Conservation (phyloP, 2,888 invertebrate species). For the Polyommatus icarus region DNA sequence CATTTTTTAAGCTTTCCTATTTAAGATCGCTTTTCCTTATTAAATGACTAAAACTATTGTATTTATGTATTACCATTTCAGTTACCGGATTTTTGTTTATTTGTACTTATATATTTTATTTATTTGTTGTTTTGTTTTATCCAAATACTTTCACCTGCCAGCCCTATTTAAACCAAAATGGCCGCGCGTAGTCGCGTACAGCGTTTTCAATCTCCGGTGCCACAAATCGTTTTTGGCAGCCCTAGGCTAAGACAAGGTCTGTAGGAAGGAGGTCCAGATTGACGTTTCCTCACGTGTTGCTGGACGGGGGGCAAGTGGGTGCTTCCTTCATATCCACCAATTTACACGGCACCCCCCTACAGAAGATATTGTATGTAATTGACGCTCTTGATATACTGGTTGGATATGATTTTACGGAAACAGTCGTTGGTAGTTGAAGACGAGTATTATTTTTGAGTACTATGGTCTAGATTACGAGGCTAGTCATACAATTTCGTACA, state of each 20-base stretch:
- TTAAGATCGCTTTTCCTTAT: too few relatives aligned
- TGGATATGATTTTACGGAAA: constrained; percentile 11
- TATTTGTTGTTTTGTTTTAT: too few relatives aligned
- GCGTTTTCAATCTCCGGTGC: background rate
- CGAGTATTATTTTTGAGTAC: background rate
- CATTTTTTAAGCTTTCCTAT: too few relatives aligned
- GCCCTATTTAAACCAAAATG: background rate
- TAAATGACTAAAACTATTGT: too few relatives aligned
- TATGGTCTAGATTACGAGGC: background rate
- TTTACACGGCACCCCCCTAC: constrained; percentile 26
- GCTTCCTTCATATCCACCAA: constrained; percentile 49
- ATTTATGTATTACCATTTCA: too few relatives aligned
- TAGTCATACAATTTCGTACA: too few relatives aligned
- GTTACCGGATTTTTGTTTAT: too few relatives aligned
- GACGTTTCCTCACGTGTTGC: constrained; percentile 52
- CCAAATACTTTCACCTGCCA: background rate
- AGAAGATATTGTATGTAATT: background rate
- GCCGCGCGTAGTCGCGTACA: background rate
- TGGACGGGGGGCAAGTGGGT: constrained; percentile 53
- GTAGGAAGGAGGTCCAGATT: constrained; percentile 48
- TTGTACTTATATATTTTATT: too few relatives aligned
- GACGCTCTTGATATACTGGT: background rate
- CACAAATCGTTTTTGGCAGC: background rate
- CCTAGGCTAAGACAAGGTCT: constrained; percentile 41
- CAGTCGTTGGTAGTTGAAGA: background rate